phyloP scores from a whole-genome alignment of 2,113 vertebrate genomes.

The Brienomyrus longianalis region DNA sequence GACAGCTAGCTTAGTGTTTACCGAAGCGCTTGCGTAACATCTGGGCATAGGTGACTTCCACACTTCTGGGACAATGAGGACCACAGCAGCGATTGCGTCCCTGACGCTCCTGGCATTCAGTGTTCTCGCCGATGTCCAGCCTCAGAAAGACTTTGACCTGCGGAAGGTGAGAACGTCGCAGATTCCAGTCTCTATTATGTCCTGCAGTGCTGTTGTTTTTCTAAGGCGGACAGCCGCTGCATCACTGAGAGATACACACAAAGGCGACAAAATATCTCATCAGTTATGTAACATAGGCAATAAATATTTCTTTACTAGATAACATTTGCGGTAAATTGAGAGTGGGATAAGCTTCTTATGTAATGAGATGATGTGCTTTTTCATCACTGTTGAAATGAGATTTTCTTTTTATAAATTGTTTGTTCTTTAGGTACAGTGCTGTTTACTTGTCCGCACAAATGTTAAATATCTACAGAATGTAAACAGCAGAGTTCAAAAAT shows the following conservation, averaged over 20 bases:
- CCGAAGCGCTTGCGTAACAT: conserved; percentile 16
- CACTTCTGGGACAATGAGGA: conserved; percentile 50
- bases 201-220: background rate
- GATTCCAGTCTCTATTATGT: background rate
- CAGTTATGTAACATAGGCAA: background rate
- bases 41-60: conserved; percentile 16
- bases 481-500: conserved; percentile 3
- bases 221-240: background rate
- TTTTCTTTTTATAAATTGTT: background rate
- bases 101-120: conserved; percentile 38
- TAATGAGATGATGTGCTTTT: background rate
- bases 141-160: conserved; percentile 59
- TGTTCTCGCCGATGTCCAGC: conserved; percentile 46
- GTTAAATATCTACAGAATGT: background rate
- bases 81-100: conserved; percentile 36
- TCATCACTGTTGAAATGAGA: background rate
- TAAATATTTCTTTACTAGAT: background rate
- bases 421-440: background rate
- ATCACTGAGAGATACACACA: background rate
- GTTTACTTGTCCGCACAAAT: background rate
- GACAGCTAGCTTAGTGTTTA: conserved; percentile 9
- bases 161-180: conserved; percentile 48
- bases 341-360: background rate
- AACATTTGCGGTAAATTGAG: background rate
- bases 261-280: background rate